A percentile compares a stretch with the other conserved stretches of the same genome.
Conservation (phyloP, 2,113 vertebrate genomes). For the Eulacestoma nigropectus region DNA sequence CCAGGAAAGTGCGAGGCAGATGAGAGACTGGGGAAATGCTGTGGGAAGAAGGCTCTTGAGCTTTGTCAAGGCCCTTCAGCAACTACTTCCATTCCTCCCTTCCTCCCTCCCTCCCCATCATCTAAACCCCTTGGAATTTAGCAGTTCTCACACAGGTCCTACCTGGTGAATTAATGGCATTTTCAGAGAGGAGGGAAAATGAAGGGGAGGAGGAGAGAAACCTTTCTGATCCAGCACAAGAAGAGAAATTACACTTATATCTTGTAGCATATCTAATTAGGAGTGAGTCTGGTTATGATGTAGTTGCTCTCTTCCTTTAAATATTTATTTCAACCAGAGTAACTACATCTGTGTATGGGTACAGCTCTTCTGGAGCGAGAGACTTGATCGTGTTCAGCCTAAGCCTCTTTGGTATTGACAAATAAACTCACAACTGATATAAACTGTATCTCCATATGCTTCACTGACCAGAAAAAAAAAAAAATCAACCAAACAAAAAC, state of each 20-base stretch:
- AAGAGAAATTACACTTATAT: neutral
- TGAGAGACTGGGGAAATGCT: neutral
- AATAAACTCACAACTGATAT: neutral
- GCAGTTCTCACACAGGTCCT: neutral
- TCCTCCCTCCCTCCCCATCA: neutral
- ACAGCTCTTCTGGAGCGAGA: neutral
- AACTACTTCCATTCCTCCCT: neutral
- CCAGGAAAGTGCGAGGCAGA: neutral
- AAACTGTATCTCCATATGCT: neutral
- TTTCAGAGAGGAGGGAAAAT: neutral
- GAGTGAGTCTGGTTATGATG: neutral
- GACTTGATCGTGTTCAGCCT: neutral
- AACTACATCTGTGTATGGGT: neutral
- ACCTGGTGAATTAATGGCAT: neutral
- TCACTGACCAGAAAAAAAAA: neutral
- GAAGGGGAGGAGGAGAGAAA: accelerated
- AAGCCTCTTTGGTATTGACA: neutral
- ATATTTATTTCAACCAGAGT: neutral
- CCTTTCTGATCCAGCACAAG: neutral
- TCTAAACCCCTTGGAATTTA: neutral
- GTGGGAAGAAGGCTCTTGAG: neutral
- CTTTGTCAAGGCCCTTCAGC: neutral
- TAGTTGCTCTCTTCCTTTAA: neutral
- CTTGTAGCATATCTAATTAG: neutral
- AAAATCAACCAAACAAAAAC: too few species aligned